A percentile compares a stretch with the other conserved stretches of the same genome.
Conservation (phyloP, 1,140 invertebrate species). For the Chrysoperla carnea region DNA sequence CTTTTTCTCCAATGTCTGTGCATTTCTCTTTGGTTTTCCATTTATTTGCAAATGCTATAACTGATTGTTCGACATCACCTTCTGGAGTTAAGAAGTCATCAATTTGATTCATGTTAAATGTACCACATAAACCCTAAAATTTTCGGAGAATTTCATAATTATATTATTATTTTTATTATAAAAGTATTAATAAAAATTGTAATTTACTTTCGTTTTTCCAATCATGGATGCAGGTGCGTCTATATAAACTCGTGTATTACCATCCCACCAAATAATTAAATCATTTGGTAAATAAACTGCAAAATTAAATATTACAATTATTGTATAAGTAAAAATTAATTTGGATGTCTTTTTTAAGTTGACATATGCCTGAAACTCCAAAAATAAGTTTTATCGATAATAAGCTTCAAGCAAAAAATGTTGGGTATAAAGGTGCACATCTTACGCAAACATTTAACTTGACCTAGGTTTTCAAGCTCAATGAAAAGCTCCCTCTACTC, state of each 20-base stretch:
- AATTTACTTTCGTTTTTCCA: slow-evolving; percentile 35
- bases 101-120: slow-evolving; percentile 69
- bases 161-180: not conserved
- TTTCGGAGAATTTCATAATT: not conserved
- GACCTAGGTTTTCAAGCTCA: too few species aligned
- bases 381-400: too few species aligned
- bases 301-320: slow-evolving; percentile 12
- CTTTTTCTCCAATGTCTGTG: slow-evolving; percentile 29
- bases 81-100: slow-evolving; percentile 80
- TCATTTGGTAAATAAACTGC: slow-evolving; percentile 56
- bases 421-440: too few species aligned
- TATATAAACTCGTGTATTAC: slow-evolving; percentile 58
- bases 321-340: too few species aligned
- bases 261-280: slow-evolving; percentile 70
- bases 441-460: too few species aligned
- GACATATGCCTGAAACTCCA: not conserved
- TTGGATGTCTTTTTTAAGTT: not conserved
- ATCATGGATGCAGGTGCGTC: slow-evolving; percentile 56
- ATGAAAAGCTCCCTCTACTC: too few species aligned
- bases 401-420: too few species aligned
- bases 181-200: not conserved
- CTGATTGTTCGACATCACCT: slow-evolving; percentile 58
- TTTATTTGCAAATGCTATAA: slow-evolving; percentile 66
- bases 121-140: slow-evolving; percentile 65
- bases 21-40: slow-evolving; percentile 71